Conservation (phyloP, 1,140 invertebrate genomes). For the Bradysia coprophila region DNA sequence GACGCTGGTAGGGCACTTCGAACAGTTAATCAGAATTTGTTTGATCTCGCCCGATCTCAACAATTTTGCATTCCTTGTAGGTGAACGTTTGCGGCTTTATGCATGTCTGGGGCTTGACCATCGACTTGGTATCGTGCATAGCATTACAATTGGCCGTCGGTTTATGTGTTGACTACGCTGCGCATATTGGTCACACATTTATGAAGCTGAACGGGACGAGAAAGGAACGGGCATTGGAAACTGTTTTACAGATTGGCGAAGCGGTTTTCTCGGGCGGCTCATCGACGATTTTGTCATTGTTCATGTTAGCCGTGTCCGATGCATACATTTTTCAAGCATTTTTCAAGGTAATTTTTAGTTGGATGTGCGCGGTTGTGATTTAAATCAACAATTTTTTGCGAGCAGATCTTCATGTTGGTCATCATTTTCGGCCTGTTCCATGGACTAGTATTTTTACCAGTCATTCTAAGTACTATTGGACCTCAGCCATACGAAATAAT, state of each 20-base stretch:
- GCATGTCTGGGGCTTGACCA: slow-evolving; percentile 59
- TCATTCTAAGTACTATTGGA: slow-evolving; percentile 52
- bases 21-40: not conserved
- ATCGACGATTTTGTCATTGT: slow-evolving; percentile 59
- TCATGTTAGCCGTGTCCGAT: slow-evolving; percentile 45
- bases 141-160: slow-evolving; percentile 70
- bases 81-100: slow-evolving; percentile 63
- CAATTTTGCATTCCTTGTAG: not conserved
- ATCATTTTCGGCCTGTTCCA: slow-evolving; percentile 57
- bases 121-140: slow-evolving; percentile 74
- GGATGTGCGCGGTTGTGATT: not conserved
- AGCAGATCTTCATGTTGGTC: slow-evolving; percentile 53
- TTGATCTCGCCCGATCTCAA: not conserved
- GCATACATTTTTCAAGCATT: slow-evolving; percentile 68
- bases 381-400: slow-evolving; percentile 5
- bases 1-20: slow-evolving; percentile 33
- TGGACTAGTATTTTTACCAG: slow-evolving; percentile 55
- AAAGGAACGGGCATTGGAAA: slow-evolving; percentile 38
- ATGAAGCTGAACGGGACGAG: slow-evolving; percentile 35
- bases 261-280: slow-evolving; percentile 66
- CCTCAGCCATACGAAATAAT: slow-evolving; percentile 24
- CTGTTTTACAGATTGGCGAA: slow-evolving; percentile 55
- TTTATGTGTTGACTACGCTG: slow-evolving; percentile 74
- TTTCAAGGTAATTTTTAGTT: slow-evolving; percentile 36
- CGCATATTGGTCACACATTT: slow-evolving; percentile 74